Conservation (phyloP, 2,797 vertebrate species). For the Xiphorhynchus erythropygius region DNA sequence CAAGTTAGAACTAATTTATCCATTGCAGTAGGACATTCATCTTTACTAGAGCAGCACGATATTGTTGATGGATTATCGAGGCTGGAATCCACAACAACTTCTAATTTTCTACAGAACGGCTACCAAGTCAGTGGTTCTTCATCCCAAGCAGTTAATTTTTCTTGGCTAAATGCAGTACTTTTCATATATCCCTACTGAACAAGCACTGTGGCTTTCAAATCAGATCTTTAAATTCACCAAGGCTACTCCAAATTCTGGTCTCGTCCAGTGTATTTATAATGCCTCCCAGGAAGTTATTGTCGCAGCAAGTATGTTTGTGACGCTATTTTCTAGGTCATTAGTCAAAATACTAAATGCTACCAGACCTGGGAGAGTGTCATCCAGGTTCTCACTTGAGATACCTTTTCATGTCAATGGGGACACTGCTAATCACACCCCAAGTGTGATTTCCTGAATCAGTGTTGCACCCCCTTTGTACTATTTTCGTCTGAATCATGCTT, state of each 20-base stretch:
- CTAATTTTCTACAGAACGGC: constrained; percentile 4
- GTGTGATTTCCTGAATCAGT: not conserved
- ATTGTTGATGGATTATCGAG: not conserved
- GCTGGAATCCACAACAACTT: not conserved
- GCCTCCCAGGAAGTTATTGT: not conserved
- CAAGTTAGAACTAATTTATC: not conserved
- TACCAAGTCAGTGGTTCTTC: not conserved
- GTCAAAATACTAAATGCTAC: not conserved
- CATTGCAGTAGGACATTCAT: not conserved
- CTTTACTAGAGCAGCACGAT: not conserved
- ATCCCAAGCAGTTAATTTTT: not conserved
- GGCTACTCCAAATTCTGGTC: not conserved
- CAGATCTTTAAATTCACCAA: not conserved
- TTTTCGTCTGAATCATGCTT: not conserved
- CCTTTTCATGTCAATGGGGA: not conserved
- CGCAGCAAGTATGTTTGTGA: not conserved
- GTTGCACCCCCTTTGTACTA: not conserved
- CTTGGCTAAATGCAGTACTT: not conserved
- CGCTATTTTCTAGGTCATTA: not conserved
- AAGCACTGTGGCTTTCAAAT: not conserved
- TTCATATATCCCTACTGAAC: not conserved
- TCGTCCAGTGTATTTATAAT: not conserved
- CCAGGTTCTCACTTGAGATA: not conserved
- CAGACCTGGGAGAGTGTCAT: not conserved
- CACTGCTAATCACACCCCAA: not conserved